Evolutionary conservation across 2,888 invertebrate species (phyloP).

Genomic region (Erebia epiphron): DNA sequence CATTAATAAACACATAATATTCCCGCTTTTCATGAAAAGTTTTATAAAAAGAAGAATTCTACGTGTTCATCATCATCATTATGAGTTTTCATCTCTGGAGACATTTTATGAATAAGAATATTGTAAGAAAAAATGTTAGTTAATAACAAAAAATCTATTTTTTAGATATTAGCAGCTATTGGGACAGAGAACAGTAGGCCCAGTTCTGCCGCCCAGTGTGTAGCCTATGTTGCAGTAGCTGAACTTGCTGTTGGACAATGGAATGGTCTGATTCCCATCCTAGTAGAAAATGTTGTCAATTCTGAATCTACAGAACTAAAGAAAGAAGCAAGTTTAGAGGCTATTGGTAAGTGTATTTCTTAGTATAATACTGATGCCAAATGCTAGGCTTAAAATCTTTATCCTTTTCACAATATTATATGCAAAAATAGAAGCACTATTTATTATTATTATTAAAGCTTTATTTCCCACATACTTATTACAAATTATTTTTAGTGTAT

Average conservation of each 20-base stretch:
- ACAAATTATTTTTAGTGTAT: no score
- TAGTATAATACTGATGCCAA: background rate
- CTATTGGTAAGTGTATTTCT: constrained; percentile 87
- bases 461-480: no score
- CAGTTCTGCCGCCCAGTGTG: constrained; percentile 99
- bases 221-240: constrained; percentile 98
- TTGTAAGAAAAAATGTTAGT: background rate
- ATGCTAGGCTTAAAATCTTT: no score
- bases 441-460: no score
- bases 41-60: no score
- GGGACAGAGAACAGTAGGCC: constrained; percentile 98
- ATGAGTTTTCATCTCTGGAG: background rate
- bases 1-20: no score
- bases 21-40: no score
- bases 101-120: background rate
- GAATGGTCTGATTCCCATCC: constrained; percentile 93
- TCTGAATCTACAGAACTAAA: constrained; percentile 94
- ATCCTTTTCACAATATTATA: no score
- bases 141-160: constrained; percentile 37
- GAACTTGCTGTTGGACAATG: constrained; percentile 97
- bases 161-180: constrained; percentile 94
- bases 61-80: background rate
- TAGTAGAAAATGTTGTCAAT: constrained; percentile 96
- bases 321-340: constrained; percentile 98
- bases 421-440: no score